These are phyloP conservation scores for Rhadina sibilatrix DNA, from an alignment of 2,113 vertebrate genomes.

Conservation along the genomic window DNA sequence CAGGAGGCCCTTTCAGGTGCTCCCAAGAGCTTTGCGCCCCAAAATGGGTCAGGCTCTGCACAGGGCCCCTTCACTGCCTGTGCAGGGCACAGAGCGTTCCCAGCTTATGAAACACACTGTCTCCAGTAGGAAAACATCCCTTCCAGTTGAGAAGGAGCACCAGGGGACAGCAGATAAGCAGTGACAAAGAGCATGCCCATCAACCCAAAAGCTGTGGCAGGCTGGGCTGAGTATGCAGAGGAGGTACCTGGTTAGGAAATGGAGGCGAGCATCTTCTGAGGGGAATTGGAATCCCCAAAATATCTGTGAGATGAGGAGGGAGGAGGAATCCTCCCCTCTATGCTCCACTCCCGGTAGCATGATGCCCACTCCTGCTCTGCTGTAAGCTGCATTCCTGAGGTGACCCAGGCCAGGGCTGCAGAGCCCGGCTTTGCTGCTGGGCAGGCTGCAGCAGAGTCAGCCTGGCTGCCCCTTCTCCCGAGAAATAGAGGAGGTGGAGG, in stretches of 20 bases:
- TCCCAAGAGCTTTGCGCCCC: conserved; percentile 19
- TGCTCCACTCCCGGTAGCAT: accelerated
- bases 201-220: background rate
- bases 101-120: conserved; percentile 21
- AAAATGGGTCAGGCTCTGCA: conserved; percentile 23
- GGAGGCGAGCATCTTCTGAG: background rate
- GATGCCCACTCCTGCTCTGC: background rate
- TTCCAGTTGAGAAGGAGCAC: background rate
- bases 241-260: background rate
- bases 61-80: background rate
- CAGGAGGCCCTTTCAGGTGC: background rate
- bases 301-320: background rate
- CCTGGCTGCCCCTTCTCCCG: background rate
- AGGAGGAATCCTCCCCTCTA: background rate
- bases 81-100: background rate
- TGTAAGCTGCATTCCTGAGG: background rate
- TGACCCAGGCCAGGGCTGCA: background rate
- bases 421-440: background rate
- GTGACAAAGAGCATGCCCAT: background rate
- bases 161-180: background rate
- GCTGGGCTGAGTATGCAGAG: background rate
- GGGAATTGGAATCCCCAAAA: background rate
- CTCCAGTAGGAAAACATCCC: background rate
- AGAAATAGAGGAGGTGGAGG: background rate
- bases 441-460: background rate